Base-by-base conservation (phyloP, 2,797 vertebrate species). In the Enoplosus armatus region DNA sequence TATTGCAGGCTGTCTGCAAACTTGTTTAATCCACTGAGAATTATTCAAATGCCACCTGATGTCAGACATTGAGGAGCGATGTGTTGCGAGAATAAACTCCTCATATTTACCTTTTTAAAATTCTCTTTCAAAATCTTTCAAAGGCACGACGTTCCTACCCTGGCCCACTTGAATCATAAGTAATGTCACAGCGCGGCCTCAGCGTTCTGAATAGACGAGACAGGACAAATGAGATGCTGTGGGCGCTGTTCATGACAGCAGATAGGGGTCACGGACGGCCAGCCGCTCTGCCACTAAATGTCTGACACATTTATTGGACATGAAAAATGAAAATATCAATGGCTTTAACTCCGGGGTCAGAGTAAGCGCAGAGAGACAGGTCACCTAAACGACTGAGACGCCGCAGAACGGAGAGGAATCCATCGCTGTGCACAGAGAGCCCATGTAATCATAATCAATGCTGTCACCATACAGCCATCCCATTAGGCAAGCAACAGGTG, bases 311-410 rank as follows among this genome's bases (percentile, higher is more conserved):
- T 91, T 91, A 93, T 90, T 89, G 83, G 82, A 86, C 47, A 39
- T 82, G 77, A 89, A 87, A 91, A 88, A 91, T 89, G 60, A 79
- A 90, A 90, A 89, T 88, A 88, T 89, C 27, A 79, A 93, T 66
- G 39, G 55, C 47, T 87, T 80, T 72, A 79, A 75, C 85, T 85
- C 72, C 70, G 33, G 81, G 82, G 84, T 90, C 77, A 68, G 27
- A 72, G 66, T 8, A 29, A 48, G 71, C 35, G 27, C 69, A 39
- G n/a, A 50, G 61, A 86, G 66, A 80, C 63, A 20, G 83, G 74
- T 80, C 76, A 72, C 68, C 79, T 79, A 75, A 84, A 85, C n/a
- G 68, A 69, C 16, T 43, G 51, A 55, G 79, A 75, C 59, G 11
- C 26, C 0, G 8, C 26, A 39, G 73, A 66, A 33, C 24, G 31